Evolutionary conservation across 2,888 invertebrate genomes (phyloP).

Genomic region (Scotopteryx bipunctaria): DNA sequence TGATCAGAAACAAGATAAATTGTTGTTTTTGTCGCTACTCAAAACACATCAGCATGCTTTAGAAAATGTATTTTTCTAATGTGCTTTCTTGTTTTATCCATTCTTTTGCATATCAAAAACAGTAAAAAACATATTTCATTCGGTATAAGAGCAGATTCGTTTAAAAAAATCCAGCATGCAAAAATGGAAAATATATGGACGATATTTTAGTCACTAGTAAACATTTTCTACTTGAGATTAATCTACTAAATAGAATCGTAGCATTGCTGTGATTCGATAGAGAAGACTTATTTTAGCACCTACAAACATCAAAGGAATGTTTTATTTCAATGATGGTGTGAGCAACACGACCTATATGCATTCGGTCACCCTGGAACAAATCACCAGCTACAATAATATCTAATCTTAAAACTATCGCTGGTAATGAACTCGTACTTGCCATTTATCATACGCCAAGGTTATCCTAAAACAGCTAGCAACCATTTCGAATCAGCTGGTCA

Average conservation of each 20-base stretch:
- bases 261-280: no score
- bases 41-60: background rate
- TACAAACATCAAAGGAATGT: no score
- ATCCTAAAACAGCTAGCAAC: constrained; percentile 28
- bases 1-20: constrained; percentile 15
- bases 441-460: constrained; percentile 30
- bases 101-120: background rate
- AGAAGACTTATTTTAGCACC: no score
- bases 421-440: constrained; percentile 24
- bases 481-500: constrained; percentile 36
- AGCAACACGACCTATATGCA: background rate
- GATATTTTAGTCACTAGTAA: no score
- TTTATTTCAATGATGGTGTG: no score
- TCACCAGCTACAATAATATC: constrained; percentile 6
- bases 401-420: constrained; percentile 27
- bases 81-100: background rate
- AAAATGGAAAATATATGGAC: no score
- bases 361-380: constrained; percentile 13
- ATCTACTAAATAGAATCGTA: no score
- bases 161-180: no score
- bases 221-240: no score
- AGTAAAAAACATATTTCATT: no score
- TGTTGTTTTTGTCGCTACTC: constrained; percentile 5
- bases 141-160: no score
- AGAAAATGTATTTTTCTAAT: background rate